Evolutionary conservation across 2,797 vertebrate genomes (phyloP).

Genomic region (Taenioides sp.): DNA sequence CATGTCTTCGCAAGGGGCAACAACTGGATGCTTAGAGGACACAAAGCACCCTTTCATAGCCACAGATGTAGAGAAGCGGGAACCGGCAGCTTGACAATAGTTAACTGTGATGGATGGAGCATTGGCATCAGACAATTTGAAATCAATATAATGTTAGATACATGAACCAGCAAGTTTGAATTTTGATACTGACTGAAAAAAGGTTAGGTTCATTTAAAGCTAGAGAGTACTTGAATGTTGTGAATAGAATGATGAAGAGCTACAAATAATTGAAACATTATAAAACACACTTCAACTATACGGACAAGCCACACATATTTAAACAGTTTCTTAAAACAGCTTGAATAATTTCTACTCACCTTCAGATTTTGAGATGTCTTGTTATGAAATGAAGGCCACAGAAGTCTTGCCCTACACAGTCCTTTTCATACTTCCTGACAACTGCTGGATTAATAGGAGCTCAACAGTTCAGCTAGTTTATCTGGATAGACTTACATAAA

Average conservation of each 20-base stretch:
- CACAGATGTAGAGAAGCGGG: conserved; percentile 44
- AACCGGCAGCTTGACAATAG: conserved; percentile 54
- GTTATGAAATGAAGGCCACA: conserved; percentile 28
- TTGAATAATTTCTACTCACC: conserved; percentile 43
- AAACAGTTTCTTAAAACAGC: background rate
- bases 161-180: background rate
- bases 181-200: background rate
- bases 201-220: background rate
- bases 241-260: conserved; percentile 36
- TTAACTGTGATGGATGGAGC: conserved; percentile 57
- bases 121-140: conserved; percentile 8
- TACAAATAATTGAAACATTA: background rate
- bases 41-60: conserved; percentile 73
- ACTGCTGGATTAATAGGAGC: conserved; percentile 6
- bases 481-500: conserved; percentile 11
- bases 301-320: background rate
- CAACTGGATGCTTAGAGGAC: conserved; percentile 67
- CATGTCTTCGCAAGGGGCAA: conserved; percentile 87
- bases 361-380: conserved; percentile 22
- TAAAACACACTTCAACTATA: background rate
- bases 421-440: conserved; percentile 12
- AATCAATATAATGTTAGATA: conserved; percentile 4
- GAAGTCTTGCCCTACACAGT: conserved; percentile 20
- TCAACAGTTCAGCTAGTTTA: conserved; percentile 24
- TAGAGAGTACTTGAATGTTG: conserved; percentile 7